Conservation (phyloP, 2,113 vertebrate species). For the Athene cunicularia region DNA sequence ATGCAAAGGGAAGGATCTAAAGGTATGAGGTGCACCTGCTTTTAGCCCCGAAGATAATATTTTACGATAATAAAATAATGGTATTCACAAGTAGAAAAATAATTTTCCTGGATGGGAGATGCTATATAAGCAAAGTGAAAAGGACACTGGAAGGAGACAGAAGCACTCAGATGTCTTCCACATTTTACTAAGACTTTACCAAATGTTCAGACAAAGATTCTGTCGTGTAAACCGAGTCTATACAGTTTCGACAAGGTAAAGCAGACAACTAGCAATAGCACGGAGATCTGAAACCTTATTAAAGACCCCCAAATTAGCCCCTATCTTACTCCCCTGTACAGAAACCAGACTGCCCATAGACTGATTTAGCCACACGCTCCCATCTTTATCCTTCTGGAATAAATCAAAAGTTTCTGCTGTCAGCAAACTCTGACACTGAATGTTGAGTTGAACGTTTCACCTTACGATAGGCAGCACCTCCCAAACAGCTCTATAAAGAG, state of each 20-base stretch:
- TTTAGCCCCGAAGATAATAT: not conserved
- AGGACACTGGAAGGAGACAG: not conserved
- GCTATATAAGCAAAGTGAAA: not conserved
- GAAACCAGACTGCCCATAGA: not conserved
- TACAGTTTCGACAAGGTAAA: not conserved
- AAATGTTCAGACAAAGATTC: not conserved
- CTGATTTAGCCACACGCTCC: accelerated
- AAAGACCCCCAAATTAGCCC: not conserved
- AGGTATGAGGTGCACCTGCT: not conserved
- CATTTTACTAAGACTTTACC: not conserved
- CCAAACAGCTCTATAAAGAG: not conserved
- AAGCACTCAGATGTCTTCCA: too few species aligned
- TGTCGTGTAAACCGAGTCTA: not conserved
- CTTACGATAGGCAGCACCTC: not conserved
- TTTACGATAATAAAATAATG: not conserved
- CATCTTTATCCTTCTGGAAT: not conserved
- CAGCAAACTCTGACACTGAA: not conserved
- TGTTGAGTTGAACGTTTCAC: not conserved
- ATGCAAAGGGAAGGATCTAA: not conserved
- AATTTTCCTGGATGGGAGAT: not conserved
- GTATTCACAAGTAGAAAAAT: not conserved
- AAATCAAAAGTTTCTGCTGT: not conserved
- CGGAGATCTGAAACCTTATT: not conserved
- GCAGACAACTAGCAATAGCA: not conserved
- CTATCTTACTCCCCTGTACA: not conserved